Conservation (phyloP, 2,113 vertebrate genomes). For the Ptyas mucosa region DNA sequence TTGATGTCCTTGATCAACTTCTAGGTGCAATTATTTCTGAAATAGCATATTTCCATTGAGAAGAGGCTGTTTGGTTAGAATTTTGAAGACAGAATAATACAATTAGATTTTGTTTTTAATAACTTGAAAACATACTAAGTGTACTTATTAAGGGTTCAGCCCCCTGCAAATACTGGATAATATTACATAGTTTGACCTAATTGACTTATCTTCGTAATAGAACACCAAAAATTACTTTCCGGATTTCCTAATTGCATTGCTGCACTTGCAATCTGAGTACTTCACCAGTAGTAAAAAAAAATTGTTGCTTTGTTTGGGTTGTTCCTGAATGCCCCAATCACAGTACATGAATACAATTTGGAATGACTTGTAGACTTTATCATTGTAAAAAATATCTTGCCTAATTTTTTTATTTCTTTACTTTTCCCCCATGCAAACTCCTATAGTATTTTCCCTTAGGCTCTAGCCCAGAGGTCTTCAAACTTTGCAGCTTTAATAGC, state of each 20-base stretch:
- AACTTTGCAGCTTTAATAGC: too few species aligned
- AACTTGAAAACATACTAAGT: neutral
- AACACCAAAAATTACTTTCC: neutral
- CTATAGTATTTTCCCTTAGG: neutral
- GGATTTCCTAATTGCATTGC: neutral
- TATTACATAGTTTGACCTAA: neutral
- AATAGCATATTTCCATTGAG: neutral
- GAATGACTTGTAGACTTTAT: neutral
- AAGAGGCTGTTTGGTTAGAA: neutral
- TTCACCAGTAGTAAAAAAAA: neutral
- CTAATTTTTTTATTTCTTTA: neutral
- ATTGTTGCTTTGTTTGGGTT: neutral
- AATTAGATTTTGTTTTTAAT: neutral
- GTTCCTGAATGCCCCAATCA: neutral
- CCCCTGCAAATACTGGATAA: neutral
- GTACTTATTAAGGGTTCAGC: neutral
- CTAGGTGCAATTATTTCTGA: neutral
- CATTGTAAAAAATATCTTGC: neutral
- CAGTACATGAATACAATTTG: neutral
- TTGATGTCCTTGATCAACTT: slow-evolving; percentile 17
- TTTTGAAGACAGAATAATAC: neutral
- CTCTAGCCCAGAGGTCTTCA: neutral
- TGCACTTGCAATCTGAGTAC: neutral
- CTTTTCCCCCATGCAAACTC: neutral
- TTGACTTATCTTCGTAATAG: neutral